Evolutionary conservation across 2,113 vertebrate species (phyloP).

Genomic region (Bostrychus sinensis): DNA sequence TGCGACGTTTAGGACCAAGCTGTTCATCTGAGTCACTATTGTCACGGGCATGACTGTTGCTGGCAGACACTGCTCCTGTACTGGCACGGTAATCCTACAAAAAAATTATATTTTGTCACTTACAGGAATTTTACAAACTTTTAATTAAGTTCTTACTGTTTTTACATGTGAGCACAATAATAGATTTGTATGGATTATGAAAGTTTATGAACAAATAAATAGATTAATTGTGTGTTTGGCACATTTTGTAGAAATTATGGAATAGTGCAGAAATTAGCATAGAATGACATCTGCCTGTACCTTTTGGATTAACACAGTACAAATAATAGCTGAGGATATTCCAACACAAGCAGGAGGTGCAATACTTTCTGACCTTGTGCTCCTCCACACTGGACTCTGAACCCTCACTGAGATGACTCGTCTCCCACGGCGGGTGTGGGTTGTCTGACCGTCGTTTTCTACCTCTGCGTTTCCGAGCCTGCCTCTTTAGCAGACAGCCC

Average conservation of each 20-base stretch:
- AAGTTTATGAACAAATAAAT: too few relatives aligned
- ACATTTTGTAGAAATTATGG: too few relatives aligned
- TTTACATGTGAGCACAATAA: too few relatives aligned
- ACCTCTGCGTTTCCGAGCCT: conserved; percentile 95
- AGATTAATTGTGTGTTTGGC: too few relatives aligned
- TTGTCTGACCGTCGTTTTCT: conserved; percentile 91
- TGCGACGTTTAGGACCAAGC: conserved; percentile 82
- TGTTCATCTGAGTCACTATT: conserved; percentile 97
- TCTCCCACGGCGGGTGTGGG: conserved; percentile 89
- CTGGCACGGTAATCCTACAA: conserved; percentile 80
- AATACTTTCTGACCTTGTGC: conserved; percentile 62
- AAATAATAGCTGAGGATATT: too few relatives aligned
- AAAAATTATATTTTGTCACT: conserved; percentile 5
- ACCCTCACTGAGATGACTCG: conserved; percentile 93
- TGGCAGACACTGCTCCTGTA: conserved; percentile 64
- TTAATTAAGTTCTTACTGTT: too few relatives aligned
- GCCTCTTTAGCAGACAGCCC: conserved; percentile 92
- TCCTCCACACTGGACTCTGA: conserved; percentile 96
- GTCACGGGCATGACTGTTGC: conserved; percentile 79
- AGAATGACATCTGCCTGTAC: too few relatives aligned
- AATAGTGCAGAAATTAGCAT: too few relatives aligned
- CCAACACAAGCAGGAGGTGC: too few relatives aligned
- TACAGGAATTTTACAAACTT: neutral
- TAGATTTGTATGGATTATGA: too few relatives aligned
- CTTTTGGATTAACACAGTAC: too few relatives aligned